These are phyloP conservation scores for Amazona guildingii DNA, from an alignment of 2,113 vertebrate genomes.

Conservation along the genomic window DNA sequence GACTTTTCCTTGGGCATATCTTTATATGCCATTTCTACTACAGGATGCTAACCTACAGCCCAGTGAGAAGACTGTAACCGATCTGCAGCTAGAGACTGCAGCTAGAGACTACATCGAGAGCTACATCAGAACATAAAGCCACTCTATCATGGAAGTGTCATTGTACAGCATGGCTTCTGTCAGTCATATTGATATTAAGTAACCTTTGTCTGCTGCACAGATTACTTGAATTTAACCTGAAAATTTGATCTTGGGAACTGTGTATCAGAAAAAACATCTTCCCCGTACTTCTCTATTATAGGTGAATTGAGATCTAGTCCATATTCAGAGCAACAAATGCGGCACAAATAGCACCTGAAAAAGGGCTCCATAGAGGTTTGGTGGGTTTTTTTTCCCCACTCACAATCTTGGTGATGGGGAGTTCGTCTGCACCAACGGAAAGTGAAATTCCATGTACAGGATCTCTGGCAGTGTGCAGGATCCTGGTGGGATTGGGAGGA, in stretches of 20 bases:
- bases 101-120: too few relatives aligned
- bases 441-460: fast-evolving
- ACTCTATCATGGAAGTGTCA: background rate
- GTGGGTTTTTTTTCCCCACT: background rate
- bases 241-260: background rate
- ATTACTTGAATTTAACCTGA: background rate
- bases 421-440: background rate
- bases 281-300: background rate
- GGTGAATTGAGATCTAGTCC: background rate
- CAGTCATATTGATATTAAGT: background rate
- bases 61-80: background rate
- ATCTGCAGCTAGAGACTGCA: background rate
- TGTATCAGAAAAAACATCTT: background rate
- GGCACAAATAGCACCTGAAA: background rate
- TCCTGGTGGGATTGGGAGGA: background rate
- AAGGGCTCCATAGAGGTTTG: background rate
- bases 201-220: background rate
- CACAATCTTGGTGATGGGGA: fast-evolving
- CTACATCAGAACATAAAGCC: background rate
- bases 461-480: fast-evolving
- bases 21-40: background rate
- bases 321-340: background rate
- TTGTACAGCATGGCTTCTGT: background rate
- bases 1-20: fast-evolving
- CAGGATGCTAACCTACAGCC: background rate